Conservation (phyloP, 2,888 invertebrate species). For the Masnerella sp. region DNA sequence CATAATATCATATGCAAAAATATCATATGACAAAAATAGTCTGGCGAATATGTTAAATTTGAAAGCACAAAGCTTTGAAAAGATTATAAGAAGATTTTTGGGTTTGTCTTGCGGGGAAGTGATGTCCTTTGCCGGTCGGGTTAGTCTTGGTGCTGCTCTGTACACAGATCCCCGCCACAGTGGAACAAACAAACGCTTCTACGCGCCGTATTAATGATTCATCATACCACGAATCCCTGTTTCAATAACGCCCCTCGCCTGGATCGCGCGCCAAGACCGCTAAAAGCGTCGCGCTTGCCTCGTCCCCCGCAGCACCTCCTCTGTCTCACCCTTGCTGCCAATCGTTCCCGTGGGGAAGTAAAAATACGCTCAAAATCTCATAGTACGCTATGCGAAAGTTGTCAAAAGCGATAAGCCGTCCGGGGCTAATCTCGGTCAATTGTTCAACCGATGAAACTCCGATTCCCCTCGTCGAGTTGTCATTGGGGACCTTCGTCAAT, state of each 20-base stretch:
- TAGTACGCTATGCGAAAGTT: constrained; percentile 33
- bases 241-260: constrained; percentile 45
- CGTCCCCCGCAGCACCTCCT: constrained; percentile 12
- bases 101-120: too few relatives aligned
- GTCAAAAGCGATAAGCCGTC: constrained; percentile 52
- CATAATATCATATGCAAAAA: too few relatives aligned
- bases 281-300: constrained; percentile 50
- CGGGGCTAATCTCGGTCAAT: constrained; percentile 53
- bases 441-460: constrained; percentile 49
- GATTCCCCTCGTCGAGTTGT: constrained; percentile 27
- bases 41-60: too few relatives aligned
- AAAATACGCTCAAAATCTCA: constrained; percentile 53
- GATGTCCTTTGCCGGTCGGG: too few relatives aligned
- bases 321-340: constrained; percentile 46
- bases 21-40: too few relatives aligned
- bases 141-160: constrained; percentile 50
- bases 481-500: constrained; percentile 35
- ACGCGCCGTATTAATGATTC: constrained; percentile 61
- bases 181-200: constrained; percentile 50
- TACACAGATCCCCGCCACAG: constrained; percentile 54
- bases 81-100: background rate
- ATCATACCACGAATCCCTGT: constrained; percentile 49
- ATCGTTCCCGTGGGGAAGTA: constrained; percentile 51
- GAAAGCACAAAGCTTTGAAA: background rate
- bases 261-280: constrained; percentile 46